A percentile compares a stretch with the other conserved stretches of the same genome.
These are phyloP conservation scores for Pseudolaguvia tuberculata DNA, from an alignment of 2,113 vertebrate genomes.

Conservation along the genomic window DNA sequence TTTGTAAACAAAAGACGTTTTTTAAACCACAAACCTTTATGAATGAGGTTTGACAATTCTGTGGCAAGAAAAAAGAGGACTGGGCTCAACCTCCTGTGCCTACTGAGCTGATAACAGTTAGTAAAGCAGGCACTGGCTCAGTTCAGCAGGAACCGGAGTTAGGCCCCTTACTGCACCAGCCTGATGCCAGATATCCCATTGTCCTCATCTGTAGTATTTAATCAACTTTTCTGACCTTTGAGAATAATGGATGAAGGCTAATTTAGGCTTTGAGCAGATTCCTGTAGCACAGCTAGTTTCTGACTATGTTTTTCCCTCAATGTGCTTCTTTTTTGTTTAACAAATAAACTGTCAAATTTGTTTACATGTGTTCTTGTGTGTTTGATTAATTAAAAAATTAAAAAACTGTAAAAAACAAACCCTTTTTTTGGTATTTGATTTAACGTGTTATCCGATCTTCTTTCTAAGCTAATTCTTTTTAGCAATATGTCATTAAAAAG, in stretches of 20 bases:
- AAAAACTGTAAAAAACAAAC: not conserved
- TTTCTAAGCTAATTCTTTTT: conserved; percentile 4
- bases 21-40: not conserved
- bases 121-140: conserved; percentile 73
- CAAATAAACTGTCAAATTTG: conserved; percentile 26
- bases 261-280: conserved; percentile 62
- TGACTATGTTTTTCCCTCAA: conserved; percentile 5
- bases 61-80: conserved; percentile 50
- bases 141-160: conserved; percentile 84
- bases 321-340: conserved; percentile 17
- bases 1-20: no score
- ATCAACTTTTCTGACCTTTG: not conserved
- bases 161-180: conserved; percentile 65
- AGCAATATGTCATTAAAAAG: conserved; percentile 34
- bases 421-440: not conserved
- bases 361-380: conserved; percentile 1
- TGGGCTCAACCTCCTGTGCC: conserved; percentile 80
- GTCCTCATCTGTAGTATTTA: conserved; percentile 10
- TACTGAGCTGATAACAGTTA: conserved; percentile 82
- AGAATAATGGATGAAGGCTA: conserved; percentile 65
- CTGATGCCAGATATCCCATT: conserved; percentile 1
- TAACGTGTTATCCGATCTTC: conserved; percentile 22
- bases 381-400: not conserved
- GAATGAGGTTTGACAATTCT: conserved; percentile 18
- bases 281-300: conserved; percentile 59